phyloP scores from a whole-genome alignment of 35 echinoderm and acorn worm genomes.

The Apostichopus californicus region DNA sequence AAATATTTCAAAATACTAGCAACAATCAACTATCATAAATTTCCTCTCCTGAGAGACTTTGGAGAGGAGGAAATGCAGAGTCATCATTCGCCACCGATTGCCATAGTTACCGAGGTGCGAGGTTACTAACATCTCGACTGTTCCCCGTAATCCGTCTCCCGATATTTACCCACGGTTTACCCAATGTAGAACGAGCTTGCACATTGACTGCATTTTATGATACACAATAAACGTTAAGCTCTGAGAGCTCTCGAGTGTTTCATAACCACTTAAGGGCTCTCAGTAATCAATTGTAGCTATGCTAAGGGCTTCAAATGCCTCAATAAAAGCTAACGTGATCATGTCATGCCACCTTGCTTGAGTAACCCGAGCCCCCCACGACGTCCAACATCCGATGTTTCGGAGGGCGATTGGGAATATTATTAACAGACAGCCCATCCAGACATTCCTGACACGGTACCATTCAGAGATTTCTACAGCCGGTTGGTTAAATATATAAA shows the following conservation, averaged over 20 bases:
- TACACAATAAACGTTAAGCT: background rate
- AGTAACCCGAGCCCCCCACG: conserved; percentile 3
- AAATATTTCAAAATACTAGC: conserved; percentile 27
- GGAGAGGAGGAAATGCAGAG: background rate
- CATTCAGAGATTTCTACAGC: background rate
- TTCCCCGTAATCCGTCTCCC: background rate
- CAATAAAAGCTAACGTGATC: conserved; percentile 11
- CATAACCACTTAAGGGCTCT: conserved; percentile 35
- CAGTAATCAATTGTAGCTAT: conserved; percentile 30
- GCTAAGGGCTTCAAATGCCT: conserved; percentile 2
- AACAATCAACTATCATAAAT: background rate
- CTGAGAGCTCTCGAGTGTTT: conserved; percentile 26
- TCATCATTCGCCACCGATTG: background rate
- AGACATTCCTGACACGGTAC: background rate
- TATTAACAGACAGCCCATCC: background rate
- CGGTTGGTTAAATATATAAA: background rate
- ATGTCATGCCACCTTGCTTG: conserved; percentile 40
- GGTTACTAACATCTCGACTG: background rate
- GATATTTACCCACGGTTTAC: background rate
- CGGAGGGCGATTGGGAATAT: background rate
- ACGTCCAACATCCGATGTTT: conserved; percentile 21
- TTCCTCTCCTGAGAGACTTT: background rate
- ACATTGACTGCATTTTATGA: conserved; percentile 38
- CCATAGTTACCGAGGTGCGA: background rate
- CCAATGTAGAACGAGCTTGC: background rate